Evolutionary conservation across 2,888 invertebrate genomes (phyloP).

Genomic region (Tinea semifulvella): DNA sequence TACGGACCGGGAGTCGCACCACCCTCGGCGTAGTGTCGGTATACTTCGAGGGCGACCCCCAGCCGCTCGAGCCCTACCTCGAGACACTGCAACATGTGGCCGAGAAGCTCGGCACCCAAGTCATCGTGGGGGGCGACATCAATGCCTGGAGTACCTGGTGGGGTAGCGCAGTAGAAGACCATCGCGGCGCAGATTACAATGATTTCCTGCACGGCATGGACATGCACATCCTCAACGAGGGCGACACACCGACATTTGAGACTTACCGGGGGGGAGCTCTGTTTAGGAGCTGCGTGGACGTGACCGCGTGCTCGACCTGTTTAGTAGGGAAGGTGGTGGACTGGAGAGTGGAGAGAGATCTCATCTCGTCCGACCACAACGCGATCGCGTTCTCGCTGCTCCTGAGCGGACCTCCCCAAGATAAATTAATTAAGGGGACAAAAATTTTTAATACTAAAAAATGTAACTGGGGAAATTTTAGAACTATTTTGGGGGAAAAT

Average conservation of each 20-base stretch:
- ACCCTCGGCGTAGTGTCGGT: constrained; percentile 20
- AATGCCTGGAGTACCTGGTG: constrained; percentile 17
- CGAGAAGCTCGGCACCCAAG: neutral
- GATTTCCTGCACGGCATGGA: constrained; percentile 7
- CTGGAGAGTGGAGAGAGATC: too few relatives aligned
- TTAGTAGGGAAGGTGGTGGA: too few relatives aligned
- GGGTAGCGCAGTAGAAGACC: constrained; percentile 14
- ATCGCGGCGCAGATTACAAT: constrained; percentile 17
- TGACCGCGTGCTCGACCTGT: neutral
- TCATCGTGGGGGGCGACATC: constrained; percentile 16
- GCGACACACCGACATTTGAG: constrained; percentile 18
- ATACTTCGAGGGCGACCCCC: constrained; percentile 21
- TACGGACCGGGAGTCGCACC: constrained; percentile 12
- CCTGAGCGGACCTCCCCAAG: neutral
- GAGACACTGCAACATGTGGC: neutral
- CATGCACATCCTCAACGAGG: constrained; percentile 20
- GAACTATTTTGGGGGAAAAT: neutral
- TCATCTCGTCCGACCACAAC: constrained; percentile 9
- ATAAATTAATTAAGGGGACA: neutral
- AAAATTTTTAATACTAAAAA: constrained; percentile 10
- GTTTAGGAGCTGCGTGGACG: neutral
- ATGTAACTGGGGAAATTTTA: neutral
- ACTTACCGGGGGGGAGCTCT: neutral
- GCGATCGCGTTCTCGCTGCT: neutral
- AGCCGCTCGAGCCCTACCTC: constrained; percentile 16